Conservation (phyloP, 2,888 invertebrate species). For the Philhelius pedissequus region DNA sequence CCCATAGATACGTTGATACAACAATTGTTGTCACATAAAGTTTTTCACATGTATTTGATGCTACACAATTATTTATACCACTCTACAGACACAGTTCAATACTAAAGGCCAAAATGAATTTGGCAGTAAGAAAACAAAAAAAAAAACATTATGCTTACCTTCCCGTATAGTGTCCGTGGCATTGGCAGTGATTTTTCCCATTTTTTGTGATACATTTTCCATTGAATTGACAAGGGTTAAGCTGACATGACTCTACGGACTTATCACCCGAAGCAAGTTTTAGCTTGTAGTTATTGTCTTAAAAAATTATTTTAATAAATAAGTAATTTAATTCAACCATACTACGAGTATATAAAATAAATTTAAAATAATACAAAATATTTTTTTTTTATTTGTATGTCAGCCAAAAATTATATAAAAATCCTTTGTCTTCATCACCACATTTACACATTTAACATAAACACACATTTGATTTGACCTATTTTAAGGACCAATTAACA, state of each 20-base stretch:
- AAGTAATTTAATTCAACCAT: too few relatives aligned
- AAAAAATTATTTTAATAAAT: too few relatives aligned
- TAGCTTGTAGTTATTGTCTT: constrained; percentile 83
- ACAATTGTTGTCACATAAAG: too few relatives aligned
- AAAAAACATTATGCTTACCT: constrained; percentile 71
- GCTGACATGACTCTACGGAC: constrained; percentile 84
- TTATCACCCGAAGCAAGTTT: constrained; percentile 83
- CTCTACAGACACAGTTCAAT: too few relatives aligned
- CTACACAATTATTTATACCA: too few relatives aligned
- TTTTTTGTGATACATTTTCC: constrained; percentile 83
- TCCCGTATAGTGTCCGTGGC: constrained; percentile 87
- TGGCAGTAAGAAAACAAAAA: too few relatives aligned
- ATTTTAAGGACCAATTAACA: neutral
- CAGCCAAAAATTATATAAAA: neutral
- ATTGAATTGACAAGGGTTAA: constrained; percentile 86
- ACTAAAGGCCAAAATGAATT: too few relatives aligned
- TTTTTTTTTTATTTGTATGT: too few relatives aligned
- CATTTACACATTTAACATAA: neutral
- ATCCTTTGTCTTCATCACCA: constrained; percentile 5
- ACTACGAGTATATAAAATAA: too few relatives aligned
- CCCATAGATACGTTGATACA: too few relatives aligned
- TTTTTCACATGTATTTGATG: too few relatives aligned
- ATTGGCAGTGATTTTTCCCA: constrained; percentile 83
- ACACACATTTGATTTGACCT: neutral
- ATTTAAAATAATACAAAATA: too few relatives aligned